Percentiles rank a stretch among this genome's conserved stretches.
Conservation (phyloP, 2,888 invertebrate species). For the Rhimphoctona megacephalus region DNA sequence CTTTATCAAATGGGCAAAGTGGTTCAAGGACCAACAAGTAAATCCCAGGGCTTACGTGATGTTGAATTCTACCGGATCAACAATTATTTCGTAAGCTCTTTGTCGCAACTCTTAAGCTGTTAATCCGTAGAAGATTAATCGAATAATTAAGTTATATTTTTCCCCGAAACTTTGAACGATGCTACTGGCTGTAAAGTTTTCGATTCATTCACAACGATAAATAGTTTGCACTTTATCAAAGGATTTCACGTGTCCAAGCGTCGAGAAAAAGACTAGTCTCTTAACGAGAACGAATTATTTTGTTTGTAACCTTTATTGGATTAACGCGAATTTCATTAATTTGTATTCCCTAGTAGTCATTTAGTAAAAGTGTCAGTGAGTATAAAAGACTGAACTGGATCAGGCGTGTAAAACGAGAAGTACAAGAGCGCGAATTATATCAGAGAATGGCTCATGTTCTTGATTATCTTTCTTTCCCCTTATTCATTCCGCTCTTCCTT, state of each 20-base stretch:
- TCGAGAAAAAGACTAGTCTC: background rate
- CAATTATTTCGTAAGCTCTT: background rate
- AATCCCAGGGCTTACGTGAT: background rate
- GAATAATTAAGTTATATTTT: background rate
- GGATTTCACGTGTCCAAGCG: background rate
- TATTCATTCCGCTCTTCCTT: background rate
- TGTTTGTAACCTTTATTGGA: constrained; percentile 11
- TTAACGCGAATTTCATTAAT: constrained; percentile 11
- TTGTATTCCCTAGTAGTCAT: constrained; percentile 24
- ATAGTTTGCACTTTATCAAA: constrained; percentile 10
- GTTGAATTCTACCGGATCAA: background rate
- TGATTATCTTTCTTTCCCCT: constrained; percentile 26
- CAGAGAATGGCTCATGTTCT: constrained; percentile 13
- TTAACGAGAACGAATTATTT: constrained; percentile 28
- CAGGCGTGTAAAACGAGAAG: constrained; percentile 30
- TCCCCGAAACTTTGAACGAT: background rate
- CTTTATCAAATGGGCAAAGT: background rate
- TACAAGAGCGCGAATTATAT: background rate
- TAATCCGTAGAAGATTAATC: background rate
- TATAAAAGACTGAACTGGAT: constrained; percentile 13
- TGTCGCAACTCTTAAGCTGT: background rate
- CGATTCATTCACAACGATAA: background rate
- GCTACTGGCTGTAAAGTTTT: background rate
- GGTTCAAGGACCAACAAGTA: background rate
- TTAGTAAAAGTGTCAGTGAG: constrained; percentile 18